A percentile compares a stretch with the other conserved stretches of the same genome.
Conservation (phyloP, 2,888 invertebrate species). For the Meghimatium bilineatum region DNA sequence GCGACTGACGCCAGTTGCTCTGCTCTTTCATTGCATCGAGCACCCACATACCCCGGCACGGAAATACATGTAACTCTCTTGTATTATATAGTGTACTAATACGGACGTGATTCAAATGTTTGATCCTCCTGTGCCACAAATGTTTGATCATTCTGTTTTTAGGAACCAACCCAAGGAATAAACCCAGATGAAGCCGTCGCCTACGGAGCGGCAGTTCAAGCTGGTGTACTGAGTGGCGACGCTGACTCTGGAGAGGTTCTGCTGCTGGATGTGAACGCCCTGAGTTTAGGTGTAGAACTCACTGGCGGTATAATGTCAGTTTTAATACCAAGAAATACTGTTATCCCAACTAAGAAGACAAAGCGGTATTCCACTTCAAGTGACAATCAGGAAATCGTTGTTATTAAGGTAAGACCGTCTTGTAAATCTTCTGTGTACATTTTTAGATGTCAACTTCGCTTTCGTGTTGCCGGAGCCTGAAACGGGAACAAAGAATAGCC, state of each 20-base stretch:
- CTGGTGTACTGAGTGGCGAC: constrained; percentile 97
- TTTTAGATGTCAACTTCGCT: too few relatives aligned
- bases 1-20: too few relatives aligned
- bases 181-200: constrained; percentile 99
- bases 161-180: constrained; percentile 97
- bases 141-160: too few relatives aligned
- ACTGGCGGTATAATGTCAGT: constrained; percentile 99
- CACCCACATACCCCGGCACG: too few relatives aligned
- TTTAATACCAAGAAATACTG: constrained; percentile 96
- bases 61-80: too few relatives aligned
- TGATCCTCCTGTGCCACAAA: too few relatives aligned
- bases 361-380: constrained; percentile 99
- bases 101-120: too few relatives aligned
- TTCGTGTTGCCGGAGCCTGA: too few relatives aligned
- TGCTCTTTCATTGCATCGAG: too few relatives aligned
- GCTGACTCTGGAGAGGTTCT: constrained; percentile 96
- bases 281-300: constrained; percentile 99
- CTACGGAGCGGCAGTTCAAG: constrained; percentile 98
- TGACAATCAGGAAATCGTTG: constrained; percentile 99
- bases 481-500: too few relatives aligned
- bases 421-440: too few relatives aligned
- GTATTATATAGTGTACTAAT: too few relatives aligned
- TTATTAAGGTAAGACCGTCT: constrained; percentile 83
- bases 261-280: constrained; percentile 96
- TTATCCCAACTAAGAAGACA: constrained; percentile 99